These are phyloP conservation scores for Halcyon malimbica DNA, from an alignment of 2,113 vertebrate genomes.

Conservation along the genomic window DNA sequence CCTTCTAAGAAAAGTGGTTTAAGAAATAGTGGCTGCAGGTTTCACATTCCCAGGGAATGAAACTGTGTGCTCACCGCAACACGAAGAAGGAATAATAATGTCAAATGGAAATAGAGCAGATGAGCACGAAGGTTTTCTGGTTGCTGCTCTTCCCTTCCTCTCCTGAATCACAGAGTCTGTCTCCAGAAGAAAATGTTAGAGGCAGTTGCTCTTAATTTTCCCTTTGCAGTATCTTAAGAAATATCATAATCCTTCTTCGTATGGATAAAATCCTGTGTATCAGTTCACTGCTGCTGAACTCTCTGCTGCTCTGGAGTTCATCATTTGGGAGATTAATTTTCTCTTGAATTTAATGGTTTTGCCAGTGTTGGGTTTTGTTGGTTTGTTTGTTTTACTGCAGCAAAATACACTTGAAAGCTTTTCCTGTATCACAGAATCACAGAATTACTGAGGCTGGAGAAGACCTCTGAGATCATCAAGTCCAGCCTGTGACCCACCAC, in stretches of 20 bases:
- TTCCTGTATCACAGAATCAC: not conserved
- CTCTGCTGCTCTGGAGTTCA: not conserved
- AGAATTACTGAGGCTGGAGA: no score
- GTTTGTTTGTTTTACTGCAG: not conserved
- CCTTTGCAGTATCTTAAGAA: not conserved
- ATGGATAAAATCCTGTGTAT: not conserved
- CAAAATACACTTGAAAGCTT: not conserved
- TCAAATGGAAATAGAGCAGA: constrained; percentile 21
- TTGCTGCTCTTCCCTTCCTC: not conserved
- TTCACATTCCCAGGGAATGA: constrained; percentile 4
- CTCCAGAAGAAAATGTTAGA: not conserved
- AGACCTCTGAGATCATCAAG: no score
- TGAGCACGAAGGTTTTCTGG: not conserved
- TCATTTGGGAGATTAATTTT: not conserved
- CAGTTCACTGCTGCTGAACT: not conserved
- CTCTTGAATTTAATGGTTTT: not conserved
- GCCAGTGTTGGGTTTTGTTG: not conserved
- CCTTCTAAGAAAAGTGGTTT: constrained; percentile 7
- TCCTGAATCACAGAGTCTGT: not conserved
- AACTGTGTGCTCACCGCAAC: not conserved
- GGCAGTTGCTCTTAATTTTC: not conserved
- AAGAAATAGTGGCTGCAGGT: not conserved
- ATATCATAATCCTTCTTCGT: not conserved
- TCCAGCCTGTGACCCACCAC: no score
- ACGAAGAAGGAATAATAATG: constrained; percentile 19